These are phyloP conservation scores for Phoxinus phoxinus DNA, from an alignment of 2,113 vertebrate species.

Conservation along the genomic window DNA sequence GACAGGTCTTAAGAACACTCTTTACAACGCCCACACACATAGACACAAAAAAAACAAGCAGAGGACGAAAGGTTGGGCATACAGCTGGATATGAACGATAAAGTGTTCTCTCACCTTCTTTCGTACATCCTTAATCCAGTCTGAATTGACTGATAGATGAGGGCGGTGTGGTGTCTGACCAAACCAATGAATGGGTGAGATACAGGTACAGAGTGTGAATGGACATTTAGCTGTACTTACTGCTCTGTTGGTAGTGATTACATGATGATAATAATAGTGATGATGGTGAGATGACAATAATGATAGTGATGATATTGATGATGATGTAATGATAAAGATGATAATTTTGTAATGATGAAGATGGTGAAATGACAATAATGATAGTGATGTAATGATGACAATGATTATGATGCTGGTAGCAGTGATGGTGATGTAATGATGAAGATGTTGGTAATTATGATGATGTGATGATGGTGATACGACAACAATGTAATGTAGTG, in stretches of 20 bases:
- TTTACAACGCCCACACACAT: conserved; percentile 9
- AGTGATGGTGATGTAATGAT: background rate
- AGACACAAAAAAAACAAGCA: conserved; percentile 22
- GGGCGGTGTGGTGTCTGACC: background rate
- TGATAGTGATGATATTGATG: background rate
- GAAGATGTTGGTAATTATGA: background rate
- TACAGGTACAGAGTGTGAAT: background rate
- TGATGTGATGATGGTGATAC: background rate
- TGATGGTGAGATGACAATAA: background rate
- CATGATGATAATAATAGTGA: conserved; percentile 12
- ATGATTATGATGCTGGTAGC: background rate
- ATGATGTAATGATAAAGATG: background rate
- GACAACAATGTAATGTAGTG: background rate
- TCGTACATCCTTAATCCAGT: conserved; percentile 2
- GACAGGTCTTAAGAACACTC: conserved; percentile 31
- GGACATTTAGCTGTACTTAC: background rate
- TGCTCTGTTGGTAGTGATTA: background rate
- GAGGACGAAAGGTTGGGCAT: conserved; percentile 25
- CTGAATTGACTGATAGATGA: conserved; percentile 27
- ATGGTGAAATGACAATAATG: background rate
- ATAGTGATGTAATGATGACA: background rate
- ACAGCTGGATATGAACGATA: conserved; percentile 43
- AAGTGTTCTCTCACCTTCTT: conserved; percentile 30
- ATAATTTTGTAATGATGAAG: background rate
- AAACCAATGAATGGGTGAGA: background rate